Evolutionary conservation across 2,797 vertebrate species (phyloP), one percentile per base, ranked within the genome.

Genomic region (Anniella stebbinsi): DNA sequence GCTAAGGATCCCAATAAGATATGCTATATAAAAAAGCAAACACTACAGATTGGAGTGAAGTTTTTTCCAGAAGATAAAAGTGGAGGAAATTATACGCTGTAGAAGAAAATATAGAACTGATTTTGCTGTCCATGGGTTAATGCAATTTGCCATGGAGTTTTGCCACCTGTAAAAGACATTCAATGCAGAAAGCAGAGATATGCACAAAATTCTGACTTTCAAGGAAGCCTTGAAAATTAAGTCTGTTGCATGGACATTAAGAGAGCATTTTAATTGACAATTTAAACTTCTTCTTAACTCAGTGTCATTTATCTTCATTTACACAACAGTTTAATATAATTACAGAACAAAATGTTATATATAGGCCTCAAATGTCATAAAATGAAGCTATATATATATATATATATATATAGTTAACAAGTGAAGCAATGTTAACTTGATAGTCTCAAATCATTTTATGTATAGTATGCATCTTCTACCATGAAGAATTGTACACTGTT

Each of bases 261-360:
- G 92, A 94, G 92, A 95, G 88, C 91, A 95, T 96, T 96, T 95
- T 94, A 91, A 86, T 94, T 94, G 95, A 94, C 94, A 95, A 91
- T 95, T 95, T 93, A 91, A 95, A 90, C 91, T 94, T 92, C 94
- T 85, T 95, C 91, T 95, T 94, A 92, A 93, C 92, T 94, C 94
- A 92, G 88, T 57, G 51, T 94, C 89, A 89, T 89, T 91, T 78
- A 87, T 93, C 87, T 91, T 94, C 91, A 87, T 95, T 92, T 90
- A 94, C 77, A 84, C 30, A 88, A 88, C 70, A 69, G 80, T 91
- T 80, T 87, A 94, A 3, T 33, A 4, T 1, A 91, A 87, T 92
- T 94, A 81, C 77, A 90, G 13, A 93, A 92, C 70, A 88, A 85
- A 92, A 73, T 89, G 87, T 81, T 85, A 76, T 21, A 77, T 21